A percentile compares a stretch with the other conserved stretches of the same genome.
Evolutionary conservation across 2,888 invertebrate genomes (phyloP).

Genomic region (Caenorhabditis sinica): DNA sequence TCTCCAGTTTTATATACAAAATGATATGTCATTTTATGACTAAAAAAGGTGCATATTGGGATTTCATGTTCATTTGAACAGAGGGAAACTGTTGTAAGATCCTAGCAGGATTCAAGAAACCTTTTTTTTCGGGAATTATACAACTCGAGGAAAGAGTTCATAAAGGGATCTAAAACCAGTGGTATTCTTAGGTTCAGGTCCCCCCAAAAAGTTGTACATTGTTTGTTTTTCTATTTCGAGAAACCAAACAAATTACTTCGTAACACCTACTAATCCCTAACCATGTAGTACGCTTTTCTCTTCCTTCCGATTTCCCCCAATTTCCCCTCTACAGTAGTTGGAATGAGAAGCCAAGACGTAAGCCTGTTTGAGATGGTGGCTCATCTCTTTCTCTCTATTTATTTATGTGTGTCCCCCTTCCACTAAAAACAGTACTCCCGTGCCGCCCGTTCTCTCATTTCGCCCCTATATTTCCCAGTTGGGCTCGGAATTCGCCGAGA

Average conservation of each 20-base stretch:
- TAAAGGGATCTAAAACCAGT: no score
- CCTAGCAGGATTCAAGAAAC: no score
- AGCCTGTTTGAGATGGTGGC: constrained; percentile 31
- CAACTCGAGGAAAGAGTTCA: no score
- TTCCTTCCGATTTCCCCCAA: neutral
- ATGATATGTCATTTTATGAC: constrained; percentile 4
- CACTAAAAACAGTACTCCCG: constrained; percentile 30
- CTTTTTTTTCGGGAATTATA: no score
- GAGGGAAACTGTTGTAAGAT: no score
- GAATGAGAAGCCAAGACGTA: constrained; percentile 9
- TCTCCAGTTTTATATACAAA: constrained; percentile 22
- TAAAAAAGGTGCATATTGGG: neutral
- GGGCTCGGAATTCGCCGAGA: constrained; percentile 4
- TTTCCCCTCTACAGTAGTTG: constrained; percentile 8
- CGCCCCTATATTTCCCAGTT: neutral
- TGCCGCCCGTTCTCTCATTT: neutral
- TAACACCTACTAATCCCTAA: neutral
- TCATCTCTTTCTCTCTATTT: constrained; percentile 34
- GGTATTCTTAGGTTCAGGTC: constrained; percentile 2
- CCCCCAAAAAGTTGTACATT: neutral
- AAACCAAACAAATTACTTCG: neutral
- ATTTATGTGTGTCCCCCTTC: constrained; percentile 40
- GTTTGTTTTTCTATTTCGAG: no score
- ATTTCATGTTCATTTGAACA: neutral
- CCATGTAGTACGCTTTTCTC: neutral